Base-by-base conservation (phyloP, 1,140 invertebrate genomes). In the Dendrolimus punctatus region DNA sequence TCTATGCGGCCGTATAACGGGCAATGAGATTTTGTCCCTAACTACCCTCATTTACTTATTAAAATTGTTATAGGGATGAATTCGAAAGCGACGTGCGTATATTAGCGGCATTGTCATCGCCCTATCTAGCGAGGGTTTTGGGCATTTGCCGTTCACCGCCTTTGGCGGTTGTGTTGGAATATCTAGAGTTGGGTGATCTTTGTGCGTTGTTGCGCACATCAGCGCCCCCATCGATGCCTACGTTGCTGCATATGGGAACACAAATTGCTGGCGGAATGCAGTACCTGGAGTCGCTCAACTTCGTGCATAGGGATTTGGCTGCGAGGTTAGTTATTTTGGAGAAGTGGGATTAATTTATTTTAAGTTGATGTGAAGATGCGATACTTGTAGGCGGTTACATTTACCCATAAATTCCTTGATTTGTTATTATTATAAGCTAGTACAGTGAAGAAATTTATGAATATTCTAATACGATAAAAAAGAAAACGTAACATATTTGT, bases 1-100 rank as follows among this genome's bases (percentile, higher is more conserved):
- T 23, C 1, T 23, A 23, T 23, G 23, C 23, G 23, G 23, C 23
- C 23, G 3, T 23, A 23, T 23, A 23, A 23, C 23, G 23, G 23
- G 3, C 23, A 23, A 23, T 3, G 23, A 23, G 23, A 2, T 23
- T 23, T 23, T 23, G 23, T 23, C 23, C 1, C 23, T 23, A 23
- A 23, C 23, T 23, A 2, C 23, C 40, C 10, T 7, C 39, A 9
- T 56, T 46, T 40, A 38, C 39, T 46, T 43, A 44, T n/a, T 10
- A 40, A n/a, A 23, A 36, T 37, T 46, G 43, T 56, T 9, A 40
- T 85, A 97, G 95, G 85, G 90, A 92, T 73, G 95, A 97, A 71
- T 98, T 98, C 76, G 92, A 95, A 71, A 91, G 95, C 46, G 96
- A 98, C 80, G 94, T 98, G 1, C 91, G 93, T 64, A 95, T 96